phyloP scores from a whole-genome alignment of 2,888 invertebrate species.

The Perithous albicinctus region DNA sequence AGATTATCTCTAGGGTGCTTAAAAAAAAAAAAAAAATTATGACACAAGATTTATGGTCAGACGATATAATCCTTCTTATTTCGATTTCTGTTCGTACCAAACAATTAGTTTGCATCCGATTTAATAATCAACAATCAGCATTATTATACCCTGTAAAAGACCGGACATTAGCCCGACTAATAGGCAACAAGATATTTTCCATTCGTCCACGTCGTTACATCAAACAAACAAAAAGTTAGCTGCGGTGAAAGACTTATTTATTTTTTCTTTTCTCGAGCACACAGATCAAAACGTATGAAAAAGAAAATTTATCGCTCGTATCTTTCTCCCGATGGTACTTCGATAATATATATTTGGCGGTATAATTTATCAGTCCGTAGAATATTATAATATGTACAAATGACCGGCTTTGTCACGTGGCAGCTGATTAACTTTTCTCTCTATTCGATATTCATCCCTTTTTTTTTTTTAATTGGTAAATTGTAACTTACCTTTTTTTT shows the following conservation, averaged over 20 bases:
- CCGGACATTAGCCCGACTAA: slow-evolving; percentile 25
- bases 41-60: not conserved
- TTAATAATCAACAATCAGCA: slow-evolving; percentile 1
- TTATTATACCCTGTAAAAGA: slow-evolving; percentile 49
- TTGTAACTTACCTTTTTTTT: no score
- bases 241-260: slow-evolving; percentile 6
- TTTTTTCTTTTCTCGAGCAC: slow-evolving; percentile 30
- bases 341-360: slow-evolving; percentile 34
- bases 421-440: slow-evolving; percentile 47
- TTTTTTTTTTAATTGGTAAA: no score
- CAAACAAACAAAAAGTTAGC: slow-evolving; percentile 17
- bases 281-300: slow-evolving; percentile 53
- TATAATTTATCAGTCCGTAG: slow-evolving; percentile 48
- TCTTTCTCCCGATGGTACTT: slow-evolving; percentile 16
- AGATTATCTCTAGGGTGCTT: no score
- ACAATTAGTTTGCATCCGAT: slow-evolving; percentile 6
- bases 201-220: slow-evolving; percentile 25
- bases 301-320: slow-evolving; percentile 38
- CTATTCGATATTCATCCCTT: not conserved
- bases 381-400: slow-evolving; percentile 49
- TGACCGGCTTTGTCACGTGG: slow-evolving; percentile 49
- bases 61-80: not conserved
- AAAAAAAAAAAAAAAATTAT: no score
- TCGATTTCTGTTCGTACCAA: not conserved
- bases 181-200: not conserved